Conservation (phyloP, 1,140 invertebrate species). For the Drosophila aff. region DNA sequence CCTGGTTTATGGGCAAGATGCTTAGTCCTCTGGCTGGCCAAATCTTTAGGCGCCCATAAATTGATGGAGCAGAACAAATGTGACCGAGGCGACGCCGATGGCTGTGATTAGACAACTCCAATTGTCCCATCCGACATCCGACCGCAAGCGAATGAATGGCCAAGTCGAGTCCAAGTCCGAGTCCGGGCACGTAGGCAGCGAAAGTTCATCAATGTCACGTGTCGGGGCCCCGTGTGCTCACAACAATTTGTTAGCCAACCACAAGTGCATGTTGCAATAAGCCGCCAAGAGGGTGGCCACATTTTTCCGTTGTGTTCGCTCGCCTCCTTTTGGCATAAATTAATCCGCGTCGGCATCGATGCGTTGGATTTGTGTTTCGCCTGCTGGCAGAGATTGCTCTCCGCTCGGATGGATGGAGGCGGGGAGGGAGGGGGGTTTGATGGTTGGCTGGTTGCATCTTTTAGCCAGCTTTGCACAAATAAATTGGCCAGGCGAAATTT, state of each 20-base stretch:
- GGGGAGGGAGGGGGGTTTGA: neutral
- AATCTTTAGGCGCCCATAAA: conserved; percentile 75
- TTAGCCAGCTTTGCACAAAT: conserved; percentile 72
- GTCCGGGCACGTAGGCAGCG: conserved; percentile 46
- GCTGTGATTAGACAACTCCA: conserved; percentile 76
- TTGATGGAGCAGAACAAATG: conserved; percentile 58
- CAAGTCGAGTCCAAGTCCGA: conserved; percentile 10
- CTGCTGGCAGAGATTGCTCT: conserved; percentile 64
- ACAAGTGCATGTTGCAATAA: conserved; percentile 64
- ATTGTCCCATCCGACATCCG: conserved; percentile 54
- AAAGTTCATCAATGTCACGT: conserved; percentile 82
- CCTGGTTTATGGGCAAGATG: conserved; percentile 62
- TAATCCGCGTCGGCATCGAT: conserved; percentile 74
- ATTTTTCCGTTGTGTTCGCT: conserved; percentile 29
- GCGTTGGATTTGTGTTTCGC: conserved; percentile 68
- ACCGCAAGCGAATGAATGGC: conserved; percentile 46
- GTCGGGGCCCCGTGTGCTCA: conserved; percentile 34
- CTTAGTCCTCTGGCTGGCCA: conserved; percentile 33
- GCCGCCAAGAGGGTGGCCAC: conserved; percentile 47
- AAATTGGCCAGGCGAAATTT: conserved; percentile 76
- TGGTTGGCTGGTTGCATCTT: conserved; percentile 51
- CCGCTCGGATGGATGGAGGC: conserved; percentile 19
- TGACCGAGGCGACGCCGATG: conserved; percentile 27
- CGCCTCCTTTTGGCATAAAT: conserved; percentile 61
- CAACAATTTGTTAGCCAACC: conserved; percentile 73